phyloP scores from a whole-genome alignment of 2,888 invertebrate species.

The Pachydiplax longipennis region DNA sequence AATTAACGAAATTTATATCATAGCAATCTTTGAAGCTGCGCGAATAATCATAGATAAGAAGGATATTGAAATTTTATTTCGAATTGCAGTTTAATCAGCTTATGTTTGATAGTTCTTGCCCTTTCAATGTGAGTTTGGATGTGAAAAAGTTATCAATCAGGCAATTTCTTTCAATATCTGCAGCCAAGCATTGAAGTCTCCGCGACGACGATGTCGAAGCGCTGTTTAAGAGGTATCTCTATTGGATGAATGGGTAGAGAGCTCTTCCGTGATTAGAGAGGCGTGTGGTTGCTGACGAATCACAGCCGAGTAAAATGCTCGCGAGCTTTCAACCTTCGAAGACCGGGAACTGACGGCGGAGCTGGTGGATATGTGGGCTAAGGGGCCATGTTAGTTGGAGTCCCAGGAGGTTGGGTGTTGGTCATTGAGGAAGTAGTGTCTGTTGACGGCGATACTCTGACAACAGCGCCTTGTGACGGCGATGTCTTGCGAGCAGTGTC shows the following conservation, averaged over 20 bases:
- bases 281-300: background rate
- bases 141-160: too few species aligned
- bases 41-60: too few species aligned
- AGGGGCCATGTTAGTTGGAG: slow-evolving; percentile 24
- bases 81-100: too few species aligned
- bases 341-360: background rate
- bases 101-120: too few species aligned
- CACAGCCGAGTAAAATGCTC: background rate
- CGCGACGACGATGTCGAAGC: background rate
- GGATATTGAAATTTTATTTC: too few species aligned
- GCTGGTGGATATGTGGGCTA: slow-evolving; percentile 26
- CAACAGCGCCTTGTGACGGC: background rate
- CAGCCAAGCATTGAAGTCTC: slow-evolving; percentile 4
- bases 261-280: background rate
- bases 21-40: too few species aligned
- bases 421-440: background rate
- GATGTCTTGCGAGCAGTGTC: background rate
- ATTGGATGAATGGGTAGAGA: background rate
- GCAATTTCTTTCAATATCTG: too few species aligned
- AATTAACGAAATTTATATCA: too few species aligned
- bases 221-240: background rate
- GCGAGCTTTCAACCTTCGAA: background rate
- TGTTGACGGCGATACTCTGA: background rate
- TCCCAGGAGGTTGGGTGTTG: background rate
- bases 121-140: too few species aligned